These are phyloP conservation scores for Philhelius pedissequus DNA, from an alignment of 2,888 invertebrate species.

Conservation along the genomic window DNA sequence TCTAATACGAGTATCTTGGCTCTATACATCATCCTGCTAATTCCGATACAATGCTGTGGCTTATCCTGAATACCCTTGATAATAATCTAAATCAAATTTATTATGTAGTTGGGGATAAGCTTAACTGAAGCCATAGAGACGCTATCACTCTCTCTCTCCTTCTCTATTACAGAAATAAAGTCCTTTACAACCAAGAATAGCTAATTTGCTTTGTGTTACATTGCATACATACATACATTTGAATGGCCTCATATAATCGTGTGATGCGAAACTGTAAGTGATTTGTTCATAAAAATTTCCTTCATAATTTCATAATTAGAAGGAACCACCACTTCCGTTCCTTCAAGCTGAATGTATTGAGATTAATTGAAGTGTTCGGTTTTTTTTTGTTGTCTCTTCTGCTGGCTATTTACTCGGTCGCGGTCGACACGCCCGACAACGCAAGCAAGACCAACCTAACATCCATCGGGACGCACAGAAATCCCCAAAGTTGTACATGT, in stretches of 20 bases:
- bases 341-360: slow-evolving; percentile 7
- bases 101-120: slow-evolving; percentile 2
- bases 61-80: slow-evolving; percentile 3
- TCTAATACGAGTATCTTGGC: too few relatives aligned
- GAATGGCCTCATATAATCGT: neutral
- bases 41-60: neutral
- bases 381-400: neutral
- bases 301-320: slow-evolving; percentile 22
- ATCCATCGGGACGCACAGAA: slow-evolving; percentile 19
- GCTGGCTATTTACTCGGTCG: too few relatives aligned
- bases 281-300: neutral
- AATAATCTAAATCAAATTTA: slow-evolving; percentile 19
- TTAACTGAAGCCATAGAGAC: neutral
- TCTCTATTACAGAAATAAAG: neutral
- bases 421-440: too few relatives aligned
- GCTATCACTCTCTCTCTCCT: neutral
- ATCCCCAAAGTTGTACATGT: slow-evolving; percentile 28
- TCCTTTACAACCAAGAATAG: neutral
- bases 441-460: neutral
- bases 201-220: neutral
- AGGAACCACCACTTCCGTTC: neutral
- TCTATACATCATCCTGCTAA: slow-evolving; percentile 17
- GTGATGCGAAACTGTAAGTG: too few relatives aligned
- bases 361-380: slow-evolving; percentile 22
- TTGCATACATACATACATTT: too few relatives aligned